Evolutionary conservation across 1,140 invertebrate species (phyloP), one percentile per base, ranked within the genome.

Genomic region (Phenacoccus solenopsis): DNA sequence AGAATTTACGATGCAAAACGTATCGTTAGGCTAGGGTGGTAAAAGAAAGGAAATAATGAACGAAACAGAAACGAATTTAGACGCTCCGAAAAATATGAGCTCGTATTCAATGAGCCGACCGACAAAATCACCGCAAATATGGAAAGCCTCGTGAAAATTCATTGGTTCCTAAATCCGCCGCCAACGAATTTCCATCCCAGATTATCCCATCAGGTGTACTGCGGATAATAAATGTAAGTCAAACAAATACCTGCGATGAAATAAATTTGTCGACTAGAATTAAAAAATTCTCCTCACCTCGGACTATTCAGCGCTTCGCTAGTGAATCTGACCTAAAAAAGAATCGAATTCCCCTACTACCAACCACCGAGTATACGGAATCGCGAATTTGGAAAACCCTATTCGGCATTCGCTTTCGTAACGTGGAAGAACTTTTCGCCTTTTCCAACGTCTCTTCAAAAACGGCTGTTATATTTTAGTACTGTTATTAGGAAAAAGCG

Each of bases 1-100:
- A 64, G 59, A 64, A 64, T 64, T 64, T 64, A 64, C 59, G 59
- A 64, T 64, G 59, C 20, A 64, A 64, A 64, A 64, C 59, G 59
- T 64, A 64, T 64, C 59, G 25, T 64, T 64, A 27, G 59, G 59
- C 21, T 20, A 64, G 59, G 22, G 59, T 24, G 21, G 25, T 25
- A 64, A 25, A 64, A 27, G 4, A 64, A 64, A 64, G 59, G 59
- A 64, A 64, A 64, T 64, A 64, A 64, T 64, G 59, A 64, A 64
- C 21, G 59, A 64, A 64, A 64, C 59, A 64, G 59, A 64, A 64
- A 64, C 59, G 59, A 25, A 64, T 64, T 64, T 64, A 64, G 59
- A 64, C 59, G 22, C 59, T 22, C 2, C 25, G 59, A 27, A 64
- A 64, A 64, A 64, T 64, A 64, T 25, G 59, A 64, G 59, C 22